These are phyloP conservation scores for Phymatocera aterrima DNA, from an alignment of 2,888 invertebrate genomes.

Conservation along the genomic window DNA sequence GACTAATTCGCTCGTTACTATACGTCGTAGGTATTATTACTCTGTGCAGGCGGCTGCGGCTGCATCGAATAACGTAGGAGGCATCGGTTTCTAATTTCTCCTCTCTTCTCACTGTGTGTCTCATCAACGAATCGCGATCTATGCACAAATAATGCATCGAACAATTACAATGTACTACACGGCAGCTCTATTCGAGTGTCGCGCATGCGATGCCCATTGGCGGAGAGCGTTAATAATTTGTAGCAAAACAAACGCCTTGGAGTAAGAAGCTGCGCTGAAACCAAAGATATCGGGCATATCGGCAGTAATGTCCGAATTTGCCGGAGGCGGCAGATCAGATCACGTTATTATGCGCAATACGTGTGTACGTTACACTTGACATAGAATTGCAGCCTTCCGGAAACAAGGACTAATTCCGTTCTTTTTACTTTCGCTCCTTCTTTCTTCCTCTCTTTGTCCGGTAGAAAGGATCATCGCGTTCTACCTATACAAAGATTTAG, in stretches of 20 bases:
- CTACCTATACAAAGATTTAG: neutral
- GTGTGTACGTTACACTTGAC: too few species aligned
- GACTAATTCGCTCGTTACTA: conserved; percentile 34
- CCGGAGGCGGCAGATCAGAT: neutral
- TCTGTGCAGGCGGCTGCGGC: too few species aligned
- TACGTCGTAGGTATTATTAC: too few species aligned
- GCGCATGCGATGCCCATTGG: too few species aligned
- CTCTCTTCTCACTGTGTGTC: too few species aligned
- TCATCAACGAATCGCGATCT: conserved; percentile 17
- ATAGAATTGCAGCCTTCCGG: neutral
- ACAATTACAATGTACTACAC: too few species aligned
- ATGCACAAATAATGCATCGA: conserved; percentile 11
- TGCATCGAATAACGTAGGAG: too few species aligned
- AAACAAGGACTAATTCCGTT: neutral
- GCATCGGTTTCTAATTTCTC: too few species aligned
- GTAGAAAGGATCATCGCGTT: conserved; percentile 34
- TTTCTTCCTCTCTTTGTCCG: too few species aligned
- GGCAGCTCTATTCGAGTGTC: too few species aligned
- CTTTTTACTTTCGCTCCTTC: too few species aligned
- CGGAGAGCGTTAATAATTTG: too few species aligned
- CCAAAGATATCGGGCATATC: conserved; percentile 9
- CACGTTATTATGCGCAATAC: neutral
- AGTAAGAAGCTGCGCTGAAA: neutral
- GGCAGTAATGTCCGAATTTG: conserved; percentile 1
- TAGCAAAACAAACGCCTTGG: neutral